Evolutionary conservation across 2,113 vertebrate genomes (phyloP), one percentile per base, ranked within the genome.

Genomic region (Chionodraco myersi): DNA sequence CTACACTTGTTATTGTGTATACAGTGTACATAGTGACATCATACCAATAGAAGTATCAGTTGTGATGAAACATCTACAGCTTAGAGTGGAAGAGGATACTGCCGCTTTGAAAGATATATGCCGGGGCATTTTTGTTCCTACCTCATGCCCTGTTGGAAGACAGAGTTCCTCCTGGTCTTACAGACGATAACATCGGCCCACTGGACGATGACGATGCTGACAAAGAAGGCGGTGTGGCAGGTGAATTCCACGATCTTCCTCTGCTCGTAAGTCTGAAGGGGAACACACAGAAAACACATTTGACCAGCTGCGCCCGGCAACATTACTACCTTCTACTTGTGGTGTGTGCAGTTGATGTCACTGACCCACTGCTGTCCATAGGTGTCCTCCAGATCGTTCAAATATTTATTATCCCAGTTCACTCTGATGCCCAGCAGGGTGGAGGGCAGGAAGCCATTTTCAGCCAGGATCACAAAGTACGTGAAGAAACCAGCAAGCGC

Each of bases 61-160:
- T 30, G 30, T 30, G 30, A 30, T 12, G 6, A 45, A 70, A 45
- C 21, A 12, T 30, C 34, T 21, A 10, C 36, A 7, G n/a, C 41
- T 56, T 11, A 4, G 58, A 62, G 58, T 8, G 2, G 14, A 6
- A 0, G 23, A 49, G 53, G 14, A 58, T 2, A 1, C 18, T 3
- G 1, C 13, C 15, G 3, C 54, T 16, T 18, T 48, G 9, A 14
- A 41, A 67, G 16, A 53, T 11, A 23, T 6, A 21, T 10, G 44
- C 18, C 10, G n/a, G 36, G 30, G 4, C 16, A n/a, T 14, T 53
- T 23, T 4, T 26, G 68, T 51, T 69, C 96, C 94, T 86, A 98
- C 97, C 96, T 97, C 97, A 98, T 98, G 90, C 97, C 97, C 90
- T 98, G 97, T 75, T 98, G 97, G 95, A 98, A 97, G 81, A 98